Conservation (phyloP, 1,140 invertebrate species). For the Diorhabda carinulata region DNA sequence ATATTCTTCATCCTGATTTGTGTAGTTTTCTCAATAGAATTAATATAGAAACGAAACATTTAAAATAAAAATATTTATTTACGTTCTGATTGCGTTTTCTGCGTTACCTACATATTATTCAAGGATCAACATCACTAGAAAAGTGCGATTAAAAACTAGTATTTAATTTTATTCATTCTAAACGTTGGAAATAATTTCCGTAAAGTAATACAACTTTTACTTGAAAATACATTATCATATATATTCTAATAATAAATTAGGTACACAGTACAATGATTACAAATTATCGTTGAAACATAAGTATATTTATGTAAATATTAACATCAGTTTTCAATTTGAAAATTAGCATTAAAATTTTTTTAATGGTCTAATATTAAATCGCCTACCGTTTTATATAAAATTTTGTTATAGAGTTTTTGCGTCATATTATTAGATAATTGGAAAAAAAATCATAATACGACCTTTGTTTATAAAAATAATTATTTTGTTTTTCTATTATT, state of each 20-base stretch:
- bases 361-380: not conserved
- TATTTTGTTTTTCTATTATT: not conserved
- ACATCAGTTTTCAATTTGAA: conserved; percentile 16
- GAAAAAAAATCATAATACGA: not conserved
- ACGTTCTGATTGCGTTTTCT: too few species aligned
- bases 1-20: too few species aligned
- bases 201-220: too few species aligned
- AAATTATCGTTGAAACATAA: conserved; percentile 12
- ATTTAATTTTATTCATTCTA: too few species aligned
- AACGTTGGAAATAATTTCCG: too few species aligned
- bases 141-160: too few species aligned
- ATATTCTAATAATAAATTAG: conserved; percentile 8
- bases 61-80: too few species aligned
- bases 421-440: conserved; percentile 4
- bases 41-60: too few species aligned
- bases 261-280: conserved; percentile 9
- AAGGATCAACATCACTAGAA: too few species aligned
- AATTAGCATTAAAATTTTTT: conserved; percentile 11
- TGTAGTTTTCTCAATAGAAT: too few species aligned
- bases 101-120: too few species aligned
- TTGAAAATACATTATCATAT: not conserved
- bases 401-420: conserved; percentile 1
- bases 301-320: conserved; percentile 15
- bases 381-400: not conserved
- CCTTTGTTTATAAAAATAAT: not conserved